phyloP scores from a whole-genome alignment of 2,888 invertebrate genomes.

The Ornithoptera alexandrae region DNA sequence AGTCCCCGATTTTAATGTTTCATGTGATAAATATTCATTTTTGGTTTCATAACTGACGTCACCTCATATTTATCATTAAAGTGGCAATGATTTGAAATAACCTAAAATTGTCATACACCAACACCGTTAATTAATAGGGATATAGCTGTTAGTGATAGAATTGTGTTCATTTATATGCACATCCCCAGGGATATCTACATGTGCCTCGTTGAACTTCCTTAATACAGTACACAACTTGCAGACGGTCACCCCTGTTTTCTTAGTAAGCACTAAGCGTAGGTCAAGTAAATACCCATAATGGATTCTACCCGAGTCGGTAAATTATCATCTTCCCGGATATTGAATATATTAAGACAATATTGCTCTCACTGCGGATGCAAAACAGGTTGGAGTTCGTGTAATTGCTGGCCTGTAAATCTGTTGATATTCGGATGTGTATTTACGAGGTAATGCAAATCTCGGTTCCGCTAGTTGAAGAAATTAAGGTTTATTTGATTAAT shows the following conservation, averaged over 20 bases:
- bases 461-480: not conserved
- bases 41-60: too few species aligned
- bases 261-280: constrained; percentile 79
- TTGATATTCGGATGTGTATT: constrained; percentile 28
- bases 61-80: too few species aligned
- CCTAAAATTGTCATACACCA: not conserved
- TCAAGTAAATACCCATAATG: constrained; percentile 81
- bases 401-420: constrained; percentile 49
- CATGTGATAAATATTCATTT: not conserved
- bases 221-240: constrained; percentile 19
- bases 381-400: constrained; percentile 60
- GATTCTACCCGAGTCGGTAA: constrained; percentile 72
- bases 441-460: constrained; percentile 22
- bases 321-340: constrained; percentile 79
- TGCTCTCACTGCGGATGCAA: constrained; percentile 58
- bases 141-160: not conserved
- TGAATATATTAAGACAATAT: constrained; percentile 77
- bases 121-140: not conserved
- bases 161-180: constrained; percentile 37
- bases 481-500: not conserved
- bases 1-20: constrained; percentile 25
- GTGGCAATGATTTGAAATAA: not conserved
- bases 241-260: constrained; percentile 76
- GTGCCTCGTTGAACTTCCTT: constrained; percentile 7
- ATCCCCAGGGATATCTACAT: constrained; percentile 31